Conservation (phyloP, 2,113 vertebrate genomes). For the Haplochromis burtoni region DNA sequence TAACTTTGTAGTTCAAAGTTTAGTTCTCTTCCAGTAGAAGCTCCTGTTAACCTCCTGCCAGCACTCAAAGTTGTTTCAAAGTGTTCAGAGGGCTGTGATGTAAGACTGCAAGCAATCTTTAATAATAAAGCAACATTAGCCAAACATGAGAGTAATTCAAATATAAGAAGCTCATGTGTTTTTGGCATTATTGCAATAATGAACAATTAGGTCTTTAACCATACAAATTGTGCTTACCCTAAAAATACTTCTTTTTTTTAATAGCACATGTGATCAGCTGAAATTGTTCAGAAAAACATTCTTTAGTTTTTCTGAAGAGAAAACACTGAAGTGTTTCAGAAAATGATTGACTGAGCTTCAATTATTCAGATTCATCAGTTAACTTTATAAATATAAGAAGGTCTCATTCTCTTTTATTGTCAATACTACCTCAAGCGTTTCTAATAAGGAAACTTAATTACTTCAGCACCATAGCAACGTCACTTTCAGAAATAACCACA, state of each 20-base stretch:
- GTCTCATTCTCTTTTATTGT: neutral
- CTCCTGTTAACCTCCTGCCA: neutral
- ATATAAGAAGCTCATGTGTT: neutral
- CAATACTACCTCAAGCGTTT: neutral
- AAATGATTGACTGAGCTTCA: neutral
- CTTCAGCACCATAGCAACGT: neutral
- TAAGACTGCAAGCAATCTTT: neutral
- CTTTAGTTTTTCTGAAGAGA: neutral
- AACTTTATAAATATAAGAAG: neutral
- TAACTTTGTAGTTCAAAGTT: neutral
- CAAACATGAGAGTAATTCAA: neutral
- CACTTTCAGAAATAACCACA: neutral
- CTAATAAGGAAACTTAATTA: neutral
- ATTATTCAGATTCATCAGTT: neutral
- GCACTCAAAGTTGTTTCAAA: neutral
- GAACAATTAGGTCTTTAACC: neutral
- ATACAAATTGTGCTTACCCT: neutral
- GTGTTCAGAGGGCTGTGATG: neutral
- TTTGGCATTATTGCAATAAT: neutral
- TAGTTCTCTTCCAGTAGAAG: neutral
- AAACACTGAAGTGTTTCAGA: neutral
- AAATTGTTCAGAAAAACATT: neutral
- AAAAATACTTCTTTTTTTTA: neutral
- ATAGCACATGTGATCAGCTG: neutral
- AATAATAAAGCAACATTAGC: neutral